Evolutionary conservation across 2,113 vertebrate species (phyloP).

Genomic region (Scomber scombrus): DNA sequence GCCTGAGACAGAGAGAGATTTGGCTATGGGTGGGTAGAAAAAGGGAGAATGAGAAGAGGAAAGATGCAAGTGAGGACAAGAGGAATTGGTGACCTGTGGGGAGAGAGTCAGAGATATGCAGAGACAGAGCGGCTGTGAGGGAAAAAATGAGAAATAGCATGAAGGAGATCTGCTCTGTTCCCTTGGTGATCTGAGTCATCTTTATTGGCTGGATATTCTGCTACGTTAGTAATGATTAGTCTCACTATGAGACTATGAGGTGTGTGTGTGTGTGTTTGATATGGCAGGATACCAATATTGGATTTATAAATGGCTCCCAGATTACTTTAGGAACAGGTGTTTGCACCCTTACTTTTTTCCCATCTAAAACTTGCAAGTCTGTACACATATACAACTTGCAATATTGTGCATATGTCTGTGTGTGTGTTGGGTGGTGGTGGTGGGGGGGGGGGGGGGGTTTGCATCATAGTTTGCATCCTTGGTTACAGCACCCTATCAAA

Average conservation of each 20-base stretch:
- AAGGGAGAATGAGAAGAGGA: conserved; percentile 10
- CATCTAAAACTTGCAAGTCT: too few relatives aligned
- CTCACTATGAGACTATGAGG: conserved; percentile 41
- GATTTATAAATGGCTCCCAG: conserved; percentile 16
- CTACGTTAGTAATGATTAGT: conserved; percentile 58
- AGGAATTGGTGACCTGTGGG: conserved; percentile 18
- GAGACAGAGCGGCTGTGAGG: conserved; percentile 7
- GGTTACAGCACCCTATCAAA: conserved; percentile 20
- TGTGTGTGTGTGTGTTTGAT: conserved; percentile 38
- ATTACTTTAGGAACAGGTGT: conserved; percentile 8
- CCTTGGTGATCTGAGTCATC: conserved; percentile 74
- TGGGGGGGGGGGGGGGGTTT: background rate
- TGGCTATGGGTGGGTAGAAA: background rate
- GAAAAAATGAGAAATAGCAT: conserved; percentile 34
- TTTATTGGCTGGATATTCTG: conserved; percentile 59
- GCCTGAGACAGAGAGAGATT: conserved; percentile 27
- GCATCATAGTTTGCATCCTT: background rate
- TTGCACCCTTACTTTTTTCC: background rate
- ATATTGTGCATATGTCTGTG: background rate
- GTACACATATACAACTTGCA: background rate
- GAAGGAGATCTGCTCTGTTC: conserved; percentile 62
- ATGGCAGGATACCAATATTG: conserved; percentile 41
- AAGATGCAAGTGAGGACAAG: conserved; percentile 18
- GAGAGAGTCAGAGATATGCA: conserved; percentile 11
- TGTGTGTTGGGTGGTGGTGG: background rate